Conservation (phyloP, 2,113 vertebrate species). For the Strix aluco region DNA sequence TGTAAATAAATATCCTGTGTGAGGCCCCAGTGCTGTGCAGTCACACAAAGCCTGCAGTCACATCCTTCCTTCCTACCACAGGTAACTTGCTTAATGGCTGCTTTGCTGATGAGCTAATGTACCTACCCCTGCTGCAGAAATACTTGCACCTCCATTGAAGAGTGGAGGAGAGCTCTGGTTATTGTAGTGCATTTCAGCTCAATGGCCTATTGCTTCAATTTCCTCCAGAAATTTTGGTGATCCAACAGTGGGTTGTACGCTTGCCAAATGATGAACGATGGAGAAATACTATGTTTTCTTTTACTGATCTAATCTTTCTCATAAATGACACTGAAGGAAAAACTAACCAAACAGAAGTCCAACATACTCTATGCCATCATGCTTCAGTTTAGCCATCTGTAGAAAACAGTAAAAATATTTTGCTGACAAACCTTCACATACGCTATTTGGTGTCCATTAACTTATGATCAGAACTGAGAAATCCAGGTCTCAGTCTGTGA, state of each 20-base stretch:
- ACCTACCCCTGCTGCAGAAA: conserved; percentile 22
- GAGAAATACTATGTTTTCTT: not conserved
- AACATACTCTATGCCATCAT: not conserved
- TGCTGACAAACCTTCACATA: not conserved
- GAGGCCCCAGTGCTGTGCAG: not conserved
- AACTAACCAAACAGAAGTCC: not conserved
- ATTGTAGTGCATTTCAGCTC: conserved; percentile 18
- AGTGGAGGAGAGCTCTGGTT: conserved; percentile 33
- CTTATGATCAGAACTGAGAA: not conserved
- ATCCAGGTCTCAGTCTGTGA: not conserved
- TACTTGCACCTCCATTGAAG: not conserved
- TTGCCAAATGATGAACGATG: conserved; percentile 1
- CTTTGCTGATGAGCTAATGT: conserved; percentile 45
- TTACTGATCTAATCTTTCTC: not conserved
- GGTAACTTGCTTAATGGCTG: conserved; percentile 35
- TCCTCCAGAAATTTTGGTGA: not conserved
- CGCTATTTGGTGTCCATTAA: not conserved
- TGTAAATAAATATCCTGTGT: conserved; percentile 14
- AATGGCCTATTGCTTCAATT: not conserved
- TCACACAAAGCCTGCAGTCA: not conserved
- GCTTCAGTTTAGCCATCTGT: not conserved
- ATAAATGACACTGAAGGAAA: not conserved
- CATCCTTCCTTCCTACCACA: not conserved
- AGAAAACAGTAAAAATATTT: not conserved
- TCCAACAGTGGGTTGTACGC: not conserved